These are phyloP conservation scores for Lethrus apterus DNA, from an alignment of 1,140 invertebrate genomes.

Conservation along the genomic window DNA sequence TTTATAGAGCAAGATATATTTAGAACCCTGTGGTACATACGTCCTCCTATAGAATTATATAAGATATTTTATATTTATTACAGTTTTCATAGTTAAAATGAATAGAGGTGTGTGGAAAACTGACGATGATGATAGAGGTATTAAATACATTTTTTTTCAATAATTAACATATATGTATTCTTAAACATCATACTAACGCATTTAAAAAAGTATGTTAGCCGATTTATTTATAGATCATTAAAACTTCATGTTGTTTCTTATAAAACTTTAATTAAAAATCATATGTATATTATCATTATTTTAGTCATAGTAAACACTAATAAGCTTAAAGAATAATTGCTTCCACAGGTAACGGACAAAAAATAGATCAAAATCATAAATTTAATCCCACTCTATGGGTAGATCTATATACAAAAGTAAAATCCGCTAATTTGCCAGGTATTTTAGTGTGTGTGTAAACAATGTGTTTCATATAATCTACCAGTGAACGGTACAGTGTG, in stretches of 20 bases:
- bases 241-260: not conserved
- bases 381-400: conserved; percentile 8
- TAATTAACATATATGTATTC: not conserved
- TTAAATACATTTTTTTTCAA: not conserved
- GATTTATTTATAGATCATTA: not conserved
- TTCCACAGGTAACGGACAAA: conserved; percentile 3
- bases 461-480: conserved; percentile 2
- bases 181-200: not conserved
- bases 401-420: conserved; percentile 10
- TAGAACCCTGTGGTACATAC: not conserved
- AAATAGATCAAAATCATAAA: conserved; percentile 6
- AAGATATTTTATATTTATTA: conserved; percentile 1
- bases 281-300: not conserved
- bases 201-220: not conserved
- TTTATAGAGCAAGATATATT: conserved; percentile 11
- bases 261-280: conserved; percentile 4
- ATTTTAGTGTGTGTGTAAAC: not conserved
- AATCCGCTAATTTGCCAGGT: conserved; percentile 1
- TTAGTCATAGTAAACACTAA: not conserved
- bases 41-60: conserved; percentile 4
- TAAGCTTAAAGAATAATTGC: conserved; percentile 1
- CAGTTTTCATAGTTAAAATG: not conserved
- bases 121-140: conserved; percentile 12
- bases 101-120: conserved; percentile 9
- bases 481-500: not conserved